Evolutionary conservation across 2,113 vertebrate species (phyloP), one percentile per base, ranked within the genome.

Genomic region (Chlorodrepanis virens): DNA sequence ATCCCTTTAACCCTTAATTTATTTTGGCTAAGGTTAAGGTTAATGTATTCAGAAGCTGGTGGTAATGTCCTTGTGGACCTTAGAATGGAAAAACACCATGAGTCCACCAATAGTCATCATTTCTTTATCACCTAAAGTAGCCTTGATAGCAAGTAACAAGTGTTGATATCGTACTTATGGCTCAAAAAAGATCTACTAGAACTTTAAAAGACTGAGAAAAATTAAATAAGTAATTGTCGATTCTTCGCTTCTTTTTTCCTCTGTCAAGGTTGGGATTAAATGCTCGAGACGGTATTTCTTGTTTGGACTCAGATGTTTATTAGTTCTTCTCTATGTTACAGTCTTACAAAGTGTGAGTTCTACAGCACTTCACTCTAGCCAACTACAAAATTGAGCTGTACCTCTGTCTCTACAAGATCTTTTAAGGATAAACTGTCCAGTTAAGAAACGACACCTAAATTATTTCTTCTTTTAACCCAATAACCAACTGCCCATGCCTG

Each of bases 401-500:
- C 15, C 4, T 35, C 14, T 57, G 33, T 57, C 9, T 35, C 22
- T 57, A 6, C 56, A 24, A 57, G 14, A 6, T 35, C 14, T 35
- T 35, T 57, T 35, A 35, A 57, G 33, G 22, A 35, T 16, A 57
- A 57, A 15, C 33, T 24, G 6, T 35, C 33, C 56, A 35, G 24
- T 57, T 35, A 57, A 57, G 33, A 35, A 24, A 35, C 16, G 9
- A 35, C 9, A 35, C 22, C 9, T 24, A 57, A 35, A 35, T 35
- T 35, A 33, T 33, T 21, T 57, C n/a, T 57, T 14, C 4, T 57
- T 57, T 57, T 57, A 57, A 35, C n/a, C 9, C n/a, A 57, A 24
- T 16, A 35, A 57, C 33, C 14, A 35, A 16, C 14, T 22, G 7
- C 21, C 22, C 1, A 1, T 15, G 33, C 22, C 9, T 1, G 1